Conservation (phyloP, 2,113 vertebrate genomes). For the Bos indicus region DNA sequence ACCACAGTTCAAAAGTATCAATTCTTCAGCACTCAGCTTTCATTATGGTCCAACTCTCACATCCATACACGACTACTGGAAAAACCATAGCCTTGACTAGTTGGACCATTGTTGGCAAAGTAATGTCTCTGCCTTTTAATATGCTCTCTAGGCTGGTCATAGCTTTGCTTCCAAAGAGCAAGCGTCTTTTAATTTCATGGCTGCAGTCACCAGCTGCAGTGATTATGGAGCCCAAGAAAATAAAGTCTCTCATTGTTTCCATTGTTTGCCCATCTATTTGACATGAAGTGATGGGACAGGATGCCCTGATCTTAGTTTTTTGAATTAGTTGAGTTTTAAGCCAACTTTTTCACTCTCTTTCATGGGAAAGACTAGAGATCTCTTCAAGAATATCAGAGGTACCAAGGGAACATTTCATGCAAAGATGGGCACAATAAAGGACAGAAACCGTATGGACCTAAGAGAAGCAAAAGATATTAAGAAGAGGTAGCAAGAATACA, state of each 20-base stretch:
- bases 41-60: neutral
- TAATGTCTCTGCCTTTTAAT: neutral
- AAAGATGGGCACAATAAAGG: neutral
- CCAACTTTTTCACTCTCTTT: neutral
- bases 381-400: neutral
- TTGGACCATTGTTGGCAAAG: neutral
- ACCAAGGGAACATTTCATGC: neutral
- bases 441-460: neutral
- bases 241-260: neutral
- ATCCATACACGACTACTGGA: neutral
- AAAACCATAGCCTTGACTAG: neutral
- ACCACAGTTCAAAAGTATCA: neutral
- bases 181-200: neutral
- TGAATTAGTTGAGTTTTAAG: neutral
- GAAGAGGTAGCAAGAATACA: neutral
- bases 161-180: neutral
- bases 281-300: neutral
- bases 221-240: neutral
- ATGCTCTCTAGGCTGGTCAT: neutral
- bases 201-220: neutral
- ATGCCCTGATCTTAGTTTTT: neutral
- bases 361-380: neutral
- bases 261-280: neutral
- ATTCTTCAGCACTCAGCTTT: neutral
- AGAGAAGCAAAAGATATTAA: neutral